A percentile compares a stretch with the other conserved stretches of the same genome.
Conservation (phyloP, 1,140 invertebrate genomes). For the Tyrophagus putrescentiae region DNA sequence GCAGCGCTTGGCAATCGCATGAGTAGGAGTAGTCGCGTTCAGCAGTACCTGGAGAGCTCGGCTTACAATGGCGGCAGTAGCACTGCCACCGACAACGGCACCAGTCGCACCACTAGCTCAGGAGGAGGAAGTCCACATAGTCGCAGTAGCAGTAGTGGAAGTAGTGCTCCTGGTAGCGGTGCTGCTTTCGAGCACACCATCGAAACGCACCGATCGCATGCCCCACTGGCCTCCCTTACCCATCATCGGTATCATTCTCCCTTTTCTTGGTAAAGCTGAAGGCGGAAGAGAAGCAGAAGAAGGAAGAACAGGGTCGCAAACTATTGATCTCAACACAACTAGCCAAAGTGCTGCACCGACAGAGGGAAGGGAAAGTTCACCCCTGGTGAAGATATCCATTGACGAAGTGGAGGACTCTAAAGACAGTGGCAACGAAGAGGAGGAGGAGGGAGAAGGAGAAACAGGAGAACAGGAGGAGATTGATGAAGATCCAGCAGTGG, state of each 20-base stretch:
- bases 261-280: conserved; percentile 6
- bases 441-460: too few relatives aligned
- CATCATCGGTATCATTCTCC: conserved; percentile 3
- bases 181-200: too few relatives aligned
- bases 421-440: conserved; percentile 3
- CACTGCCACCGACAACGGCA: too few relatives aligned
- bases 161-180: too few relatives aligned
- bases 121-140: neutral
- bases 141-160: conserved; percentile 1
- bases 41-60: neutral
- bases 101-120: too few relatives aligned
- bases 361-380: too few relatives aligned
- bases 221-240: neutral
- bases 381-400: neutral
- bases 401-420: neutral
- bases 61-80: neutral
- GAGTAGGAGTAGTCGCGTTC: conserved; percentile 10
- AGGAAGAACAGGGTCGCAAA: neutral
- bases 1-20: neutral
- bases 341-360: too few relatives aligned
- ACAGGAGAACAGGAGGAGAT: too few relatives aligned
- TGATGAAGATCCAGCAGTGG: neutral
- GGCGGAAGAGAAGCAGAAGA: neutral
- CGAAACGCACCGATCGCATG: too few relatives aligned
- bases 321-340: too few relatives aligned